phyloP scores from a whole-genome alignment of 2,888 invertebrate species.

The Margaritifera margaritifera region DNA sequence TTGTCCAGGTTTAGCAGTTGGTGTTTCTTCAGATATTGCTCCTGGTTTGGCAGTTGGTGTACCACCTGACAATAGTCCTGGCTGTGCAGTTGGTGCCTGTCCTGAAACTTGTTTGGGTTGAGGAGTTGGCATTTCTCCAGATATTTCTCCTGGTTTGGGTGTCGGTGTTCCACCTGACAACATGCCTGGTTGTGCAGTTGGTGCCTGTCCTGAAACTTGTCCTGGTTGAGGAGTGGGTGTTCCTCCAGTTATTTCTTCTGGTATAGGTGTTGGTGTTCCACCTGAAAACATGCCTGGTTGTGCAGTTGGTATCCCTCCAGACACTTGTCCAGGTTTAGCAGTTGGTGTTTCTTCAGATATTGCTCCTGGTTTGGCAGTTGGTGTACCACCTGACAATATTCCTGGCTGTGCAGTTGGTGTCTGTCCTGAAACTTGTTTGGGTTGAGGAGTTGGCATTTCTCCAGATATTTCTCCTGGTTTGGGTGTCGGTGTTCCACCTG shows the following conservation, averaged over 20 bases:
- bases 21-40: constrained; percentile 17
- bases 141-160: constrained; percentile 8
- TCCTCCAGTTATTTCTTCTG: constrained; percentile 14
- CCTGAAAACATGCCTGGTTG: background rate
- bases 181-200: too few species aligned
- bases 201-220: too few species aligned
- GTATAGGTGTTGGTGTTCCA: constrained; percentile 23
- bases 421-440: constrained; percentile 10
- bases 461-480: constrained; percentile 8
- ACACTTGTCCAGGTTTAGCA: constrained; percentile 20
- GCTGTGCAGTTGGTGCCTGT: constrained; percentile 12
- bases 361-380: constrained; percentile 28
- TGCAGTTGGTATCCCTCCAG: constrained; percentile 16
- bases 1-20: constrained; percentile 21
- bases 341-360: constrained; percentile 29
- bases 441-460: constrained; percentile 23
- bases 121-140: constrained; percentile 21
- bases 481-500: constrained; percentile 20
- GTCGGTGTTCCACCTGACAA: constrained; percentile 19
- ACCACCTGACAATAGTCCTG: constrained; percentile 8
- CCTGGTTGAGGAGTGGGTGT: constrained; percentile 20
- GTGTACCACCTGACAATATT: constrained; percentile 15
- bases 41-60: constrained; percentile 25
- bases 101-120: constrained; percentile 12
- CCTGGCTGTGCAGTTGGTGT: constrained; percentile 32